Percentiles rank a stretch among this genome's conserved stretches.
phyloP scores from a whole-genome alignment of 1,140 invertebrate genomes.

The Bradysia coprophila region DNA sequence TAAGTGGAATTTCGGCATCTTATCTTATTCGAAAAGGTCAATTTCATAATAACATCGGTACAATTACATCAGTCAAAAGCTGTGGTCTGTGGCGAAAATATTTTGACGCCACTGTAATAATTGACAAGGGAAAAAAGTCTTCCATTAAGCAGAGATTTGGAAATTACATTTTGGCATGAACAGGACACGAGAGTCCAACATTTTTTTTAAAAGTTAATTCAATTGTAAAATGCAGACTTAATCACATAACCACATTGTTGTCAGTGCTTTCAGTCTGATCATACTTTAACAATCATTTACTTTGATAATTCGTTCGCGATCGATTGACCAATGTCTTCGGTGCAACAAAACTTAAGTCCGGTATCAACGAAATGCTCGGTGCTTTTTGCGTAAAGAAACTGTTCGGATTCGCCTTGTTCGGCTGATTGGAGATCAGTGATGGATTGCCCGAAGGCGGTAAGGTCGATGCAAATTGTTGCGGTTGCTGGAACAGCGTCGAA shows the following conservation, averaged over 20 bases:
- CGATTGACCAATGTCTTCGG: constrained; percentile 11
- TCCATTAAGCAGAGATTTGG: too few species aligned
- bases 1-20: too few species aligned
- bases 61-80: too few species aligned
- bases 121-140: too few species aligned
- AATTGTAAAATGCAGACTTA: too few species aligned
- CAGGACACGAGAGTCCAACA: too few species aligned
- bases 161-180: too few species aligned
- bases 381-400: constrained; percentile 15
- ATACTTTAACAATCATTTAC: constrained; percentile 3
- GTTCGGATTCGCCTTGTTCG: constrained; percentile 7
- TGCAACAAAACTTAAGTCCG: constrained; percentile 27
- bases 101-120: too few species aligned
- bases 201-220: too few species aligned
- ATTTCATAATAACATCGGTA: too few species aligned
- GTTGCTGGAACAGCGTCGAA: constrained; percentile 3
- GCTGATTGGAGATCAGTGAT: constrained; percentile 6
- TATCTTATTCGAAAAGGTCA: too few species aligned
- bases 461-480: constrained; percentile 7
- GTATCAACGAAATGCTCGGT: constrained; percentile 25
- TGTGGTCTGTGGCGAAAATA: too few species aligned
- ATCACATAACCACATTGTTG: background rate
- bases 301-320: background rate
- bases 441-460: background rate
- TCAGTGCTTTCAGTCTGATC: background rate